Base-by-base conservation (phyloP, 2,113 vertebrate genomes). In the Atractosteus spatula region DNA sequence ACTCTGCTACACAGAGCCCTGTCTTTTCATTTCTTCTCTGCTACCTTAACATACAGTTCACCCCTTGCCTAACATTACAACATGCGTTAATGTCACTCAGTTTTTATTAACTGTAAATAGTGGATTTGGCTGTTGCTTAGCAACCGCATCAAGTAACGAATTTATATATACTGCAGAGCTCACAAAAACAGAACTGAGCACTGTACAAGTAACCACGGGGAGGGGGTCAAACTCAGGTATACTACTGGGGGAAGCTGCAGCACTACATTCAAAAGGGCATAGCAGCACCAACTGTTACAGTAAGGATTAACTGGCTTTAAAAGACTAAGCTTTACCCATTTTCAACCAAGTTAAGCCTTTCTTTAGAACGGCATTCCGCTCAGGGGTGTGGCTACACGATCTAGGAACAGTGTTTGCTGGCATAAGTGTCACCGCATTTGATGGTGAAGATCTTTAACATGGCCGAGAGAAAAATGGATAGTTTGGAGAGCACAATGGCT, bases 21-120 rank as follows among this genome's bases (percentile, higher is more conserved):
- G 54, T 57, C 67, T 45, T 74, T 68, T 72, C 17, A 68, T 76
- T 59, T 71, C 56, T 57, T 61, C 8, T 63, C 41, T 43, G 43
- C 67, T 66, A 66, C 54, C 66, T 77, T 76, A 83, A 80, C 79
- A 79, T 81, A 81, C 81, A 81, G 86, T 83, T 80, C 72, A 79
- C 78, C 43, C 66, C 72, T 82, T 84, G 85, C 82, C 73, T 81
- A 66, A 73, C 74, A 71, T 81, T 82, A 84, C 72, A 81, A 68
- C 83, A 71, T 77, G 59, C 71, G 82, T 82, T 83, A 82, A 83
- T 81, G 87, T 85, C 82, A 88, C 82, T 89, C 84, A 85, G 75
- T 82, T 88, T 84, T 85, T 88, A 88, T 87, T 86, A 90, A 86
- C 81, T 82, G 85, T 85, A 87, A 88, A 90, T 87, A 87, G 79